A percentile compares a stretch with the other conserved stretches of the same genome.
phyloP scores from a whole-genome alignment of 2,888 invertebrate species.

The Sesia bembeciformis region DNA sequence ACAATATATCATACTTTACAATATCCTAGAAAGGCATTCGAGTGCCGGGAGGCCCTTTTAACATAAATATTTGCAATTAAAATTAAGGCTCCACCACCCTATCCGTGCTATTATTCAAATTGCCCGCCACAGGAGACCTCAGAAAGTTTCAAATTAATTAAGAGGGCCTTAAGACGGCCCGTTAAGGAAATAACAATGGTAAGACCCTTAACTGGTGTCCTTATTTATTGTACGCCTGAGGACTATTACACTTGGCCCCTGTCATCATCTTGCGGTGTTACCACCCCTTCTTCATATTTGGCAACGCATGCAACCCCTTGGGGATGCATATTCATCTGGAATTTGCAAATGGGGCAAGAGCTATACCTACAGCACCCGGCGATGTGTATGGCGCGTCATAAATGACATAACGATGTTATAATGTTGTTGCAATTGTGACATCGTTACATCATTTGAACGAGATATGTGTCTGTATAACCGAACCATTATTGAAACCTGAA shows the following conservation, averaged over 20 bases:
- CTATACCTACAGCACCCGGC: too few species aligned
- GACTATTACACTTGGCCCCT: constrained; percentile 46
- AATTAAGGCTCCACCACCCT: constrained; percentile 65
- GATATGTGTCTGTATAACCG: too few species aligned
- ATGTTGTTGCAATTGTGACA: too few species aligned
- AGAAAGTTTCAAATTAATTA: constrained; percentile 75
- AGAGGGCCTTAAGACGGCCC: constrained; percentile 71
- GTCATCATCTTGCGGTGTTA: constrained; percentile 47
- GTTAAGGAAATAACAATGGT: constrained; percentile 71
- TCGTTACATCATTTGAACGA: too few species aligned
- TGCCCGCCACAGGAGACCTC: constrained; percentile 69
- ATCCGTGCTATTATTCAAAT: constrained; percentile 72
- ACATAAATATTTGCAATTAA: constrained; percentile 75
- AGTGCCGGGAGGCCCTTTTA: constrained; percentile 47
- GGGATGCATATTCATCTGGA: constrained; percentile 34
- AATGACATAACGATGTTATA: too few species aligned
- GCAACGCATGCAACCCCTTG: constrained; percentile 29
- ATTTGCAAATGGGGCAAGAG: too few species aligned
- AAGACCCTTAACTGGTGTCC: constrained; percentile 45
- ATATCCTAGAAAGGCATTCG: constrained; percentile 38
- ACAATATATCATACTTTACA: constrained; percentile 60
- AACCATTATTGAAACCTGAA: too few species aligned
- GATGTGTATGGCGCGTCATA: too few species aligned
- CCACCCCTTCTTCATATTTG: constrained; percentile 29
- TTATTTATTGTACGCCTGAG: constrained; percentile 59